Evolutionary conservation across 1,140 invertebrate species (phyloP).

Genomic region (Hycleus phaleratus): DNA sequence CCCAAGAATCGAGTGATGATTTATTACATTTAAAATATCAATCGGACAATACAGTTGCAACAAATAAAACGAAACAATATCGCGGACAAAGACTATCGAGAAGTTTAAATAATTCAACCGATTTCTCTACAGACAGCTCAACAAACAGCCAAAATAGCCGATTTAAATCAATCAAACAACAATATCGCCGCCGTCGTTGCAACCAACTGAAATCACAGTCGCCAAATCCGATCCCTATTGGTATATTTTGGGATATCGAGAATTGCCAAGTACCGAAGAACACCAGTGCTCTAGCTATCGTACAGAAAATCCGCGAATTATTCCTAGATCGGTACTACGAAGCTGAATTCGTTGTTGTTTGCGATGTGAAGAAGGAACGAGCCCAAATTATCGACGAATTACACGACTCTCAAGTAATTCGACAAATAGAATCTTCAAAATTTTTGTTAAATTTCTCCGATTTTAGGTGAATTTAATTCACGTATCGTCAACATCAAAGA

Average conservation of each 20-base stretch:
- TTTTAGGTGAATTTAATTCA: constrained; percentile 76
- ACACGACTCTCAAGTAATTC: constrained; percentile 74
- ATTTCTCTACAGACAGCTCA: constrained; percentile 29
- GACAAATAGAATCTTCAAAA: constrained; percentile 11
- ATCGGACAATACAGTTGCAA: constrained; percentile 19
- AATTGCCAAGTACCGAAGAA: constrained; percentile 78
- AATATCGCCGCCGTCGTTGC: constrained; percentile 1
- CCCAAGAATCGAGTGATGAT: constrained; percentile 20
- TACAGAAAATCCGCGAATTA: constrained; percentile 66
- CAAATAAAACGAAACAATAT: constrained; percentile 26
- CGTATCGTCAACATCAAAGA: constrained; percentile 75
- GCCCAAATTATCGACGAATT: constrained; percentile 71
- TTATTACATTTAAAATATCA: constrained; percentile 12
- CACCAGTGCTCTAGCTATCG: constrained; percentile 70
- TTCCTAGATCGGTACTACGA: constrained; percentile 72
- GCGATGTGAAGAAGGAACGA: constrained; percentile 72
- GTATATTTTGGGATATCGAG: constrained; percentile 92
- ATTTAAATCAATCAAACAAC: constrained; percentile 6
- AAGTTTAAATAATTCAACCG: constrained; percentile 28
- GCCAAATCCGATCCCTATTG: constrained; percentile 58
- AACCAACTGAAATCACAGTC: constrained; percentile 18
- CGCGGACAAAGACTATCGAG: constrained; percentile 24
- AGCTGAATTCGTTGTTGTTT: constrained; percentile 80
- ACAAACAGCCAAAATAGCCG: constrained; percentile 17
- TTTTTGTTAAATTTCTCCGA: constrained; percentile 11